Conservation (phyloP, 2,797 vertebrate genomes). For the Jordanella pulchra region DNA sequence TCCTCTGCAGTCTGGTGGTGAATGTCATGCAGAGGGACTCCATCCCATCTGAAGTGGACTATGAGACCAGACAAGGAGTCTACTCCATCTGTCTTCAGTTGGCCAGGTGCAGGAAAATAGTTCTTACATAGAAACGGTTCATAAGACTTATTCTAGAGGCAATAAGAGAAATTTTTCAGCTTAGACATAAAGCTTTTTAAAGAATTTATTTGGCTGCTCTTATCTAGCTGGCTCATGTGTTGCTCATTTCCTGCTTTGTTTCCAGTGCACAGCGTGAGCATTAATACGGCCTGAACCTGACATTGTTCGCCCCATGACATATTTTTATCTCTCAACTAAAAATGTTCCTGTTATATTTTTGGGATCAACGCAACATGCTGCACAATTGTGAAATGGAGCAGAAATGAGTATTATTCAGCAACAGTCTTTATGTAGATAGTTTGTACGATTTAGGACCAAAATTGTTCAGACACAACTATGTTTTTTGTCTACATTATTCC, state of each 20-base stretch:
- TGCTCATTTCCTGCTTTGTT: too few relatives aligned
- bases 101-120: slow-evolving; percentile 83
- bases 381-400: neutral
- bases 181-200: neutral
- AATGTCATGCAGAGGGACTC: slow-evolving; percentile 99
- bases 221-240: too few relatives aligned
- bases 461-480: too few relatives aligned
- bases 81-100: slow-evolving; percentile 98
- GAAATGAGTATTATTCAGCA: too few relatives aligned
- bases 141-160: neutral
- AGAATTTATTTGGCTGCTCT: too few relatives aligned
- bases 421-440: too few relatives aligned
- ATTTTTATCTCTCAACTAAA: neutral
- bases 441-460: too few relatives aligned
- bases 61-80: slow-evolving; percentile 97
- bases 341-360: too few relatives aligned
- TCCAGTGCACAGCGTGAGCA: too few relatives aligned
- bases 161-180: neutral
- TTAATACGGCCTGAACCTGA: too few relatives aligned
- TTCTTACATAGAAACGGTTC: neutral
- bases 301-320: neutral
- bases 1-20: slow-evolving; percentile 89
- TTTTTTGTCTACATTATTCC: too few relatives aligned
- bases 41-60: slow-evolving; percentile 98
- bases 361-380: neutral